phyloP scores from a whole-genome alignment of 1,140 invertebrate genomes.

The Drosophila simulans region DNA sequence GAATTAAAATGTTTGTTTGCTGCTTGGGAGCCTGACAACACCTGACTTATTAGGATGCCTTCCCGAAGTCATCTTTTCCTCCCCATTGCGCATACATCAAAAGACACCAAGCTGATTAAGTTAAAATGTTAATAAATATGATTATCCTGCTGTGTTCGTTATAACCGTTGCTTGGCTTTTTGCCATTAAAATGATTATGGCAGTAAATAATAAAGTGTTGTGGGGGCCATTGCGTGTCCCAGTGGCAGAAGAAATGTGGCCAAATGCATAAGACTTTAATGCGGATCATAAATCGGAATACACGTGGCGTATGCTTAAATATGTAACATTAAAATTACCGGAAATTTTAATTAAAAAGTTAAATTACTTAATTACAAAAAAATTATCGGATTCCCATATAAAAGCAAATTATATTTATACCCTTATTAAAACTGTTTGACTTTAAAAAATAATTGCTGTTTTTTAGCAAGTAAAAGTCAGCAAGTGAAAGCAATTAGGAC shows the following conservation, averaged over 20 bases:
- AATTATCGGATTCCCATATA: background rate
- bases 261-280: background rate
- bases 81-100: conserved; percentile 22
- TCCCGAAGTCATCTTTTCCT: background rate
- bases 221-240: background rate
- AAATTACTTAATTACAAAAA: no score
- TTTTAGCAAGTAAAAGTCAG: no score
- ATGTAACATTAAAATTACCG: background rate
- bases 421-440: no score
- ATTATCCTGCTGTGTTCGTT: conserved; percentile 57
- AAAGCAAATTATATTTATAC: no score
- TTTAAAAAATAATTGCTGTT: no score
- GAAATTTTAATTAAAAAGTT: no score
- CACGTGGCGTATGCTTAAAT: conserved; percentile 42
- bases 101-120: conserved; percentile 62
- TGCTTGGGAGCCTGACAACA: conserved; percentile 29
- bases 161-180: conserved; percentile 23
- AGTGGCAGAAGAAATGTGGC: conserved; percentile 30
- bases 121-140: conserved; percentile 76
- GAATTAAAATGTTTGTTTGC: conserved; percentile 58
- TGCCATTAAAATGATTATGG: conserved; percentile 76
- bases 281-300: background rate
- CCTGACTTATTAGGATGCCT: conserved; percentile 42
- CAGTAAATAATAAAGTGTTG: conserved; percentile 75
- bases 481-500: background rate